These are phyloP conservation scores for Macroglossus sobrinus DNA, from an alignment of 2,113 vertebrate species.

Conservation along the genomic window DNA sequence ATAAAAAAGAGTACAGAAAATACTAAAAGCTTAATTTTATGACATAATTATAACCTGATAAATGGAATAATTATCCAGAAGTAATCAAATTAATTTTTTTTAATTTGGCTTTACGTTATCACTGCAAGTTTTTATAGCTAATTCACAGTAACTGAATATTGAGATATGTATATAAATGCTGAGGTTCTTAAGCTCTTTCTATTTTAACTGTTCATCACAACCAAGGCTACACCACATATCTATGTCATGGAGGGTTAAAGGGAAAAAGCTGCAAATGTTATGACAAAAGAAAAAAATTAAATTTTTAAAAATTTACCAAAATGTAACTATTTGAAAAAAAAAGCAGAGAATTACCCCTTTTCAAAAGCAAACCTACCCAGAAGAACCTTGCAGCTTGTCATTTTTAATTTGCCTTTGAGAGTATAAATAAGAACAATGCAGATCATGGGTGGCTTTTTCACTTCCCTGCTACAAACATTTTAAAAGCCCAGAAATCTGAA, in stretches of 20 bases:
- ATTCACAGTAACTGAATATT: neutral
- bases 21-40: slow-evolving; percentile 1
- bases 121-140: neutral
- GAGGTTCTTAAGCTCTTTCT: neutral
- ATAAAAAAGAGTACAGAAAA: slow-evolving; percentile 1
- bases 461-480: neutral
- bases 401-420: neutral
- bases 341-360: slow-evolving; percentile 5
- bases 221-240: neutral
- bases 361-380: neutral
- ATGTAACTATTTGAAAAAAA: slow-evolving; percentile 31
- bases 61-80: slow-evolving; percentile 22
- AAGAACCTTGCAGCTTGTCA: neutral
- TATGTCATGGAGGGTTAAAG: neutral
- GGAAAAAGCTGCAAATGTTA: neutral
- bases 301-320: neutral
- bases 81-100: neutral
- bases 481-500: slow-evolving; percentile 9
- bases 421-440: neutral
- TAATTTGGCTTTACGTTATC: neutral
- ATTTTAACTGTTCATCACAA: neutral
- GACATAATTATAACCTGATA: neutral
- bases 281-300: neutral
- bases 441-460: neutral
- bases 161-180: neutral